A percentile compares a stretch with the other conserved stretches of the same genome.
phyloP scores from a whole-genome alignment of 2,888 invertebrate genomes.

The Gymnosoma rotundatum region DNA sequence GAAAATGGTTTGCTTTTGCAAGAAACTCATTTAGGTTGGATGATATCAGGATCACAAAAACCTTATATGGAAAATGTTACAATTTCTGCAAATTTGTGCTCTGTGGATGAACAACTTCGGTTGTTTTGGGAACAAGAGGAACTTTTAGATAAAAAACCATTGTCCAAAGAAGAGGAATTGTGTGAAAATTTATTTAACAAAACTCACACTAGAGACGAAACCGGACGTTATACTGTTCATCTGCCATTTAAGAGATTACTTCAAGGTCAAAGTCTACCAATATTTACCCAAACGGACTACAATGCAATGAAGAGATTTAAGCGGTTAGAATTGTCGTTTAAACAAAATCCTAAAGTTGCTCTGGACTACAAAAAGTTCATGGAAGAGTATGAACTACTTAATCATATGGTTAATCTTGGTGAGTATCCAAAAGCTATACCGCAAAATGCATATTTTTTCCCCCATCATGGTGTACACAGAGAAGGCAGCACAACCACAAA shows the following conservation, averaged over 20 bases:
- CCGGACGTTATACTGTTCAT: background rate
- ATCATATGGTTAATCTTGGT: constrained; percentile 1
- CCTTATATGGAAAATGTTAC: no score
- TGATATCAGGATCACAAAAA: background rate
- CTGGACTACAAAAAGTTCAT: constrained; percentile 4
- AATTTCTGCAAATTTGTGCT: background rate
- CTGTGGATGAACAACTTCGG: background rate
- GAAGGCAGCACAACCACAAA: constrained; percentile 19
- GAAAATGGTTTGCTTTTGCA: background rate
- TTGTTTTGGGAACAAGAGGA: constrained; percentile 15
- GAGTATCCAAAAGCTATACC: background rate
- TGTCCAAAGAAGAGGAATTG: background rate
- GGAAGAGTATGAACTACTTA: background rate
- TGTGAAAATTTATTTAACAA: background rate
- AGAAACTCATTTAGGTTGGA: background rate
- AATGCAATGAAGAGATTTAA: constrained; percentile 6
- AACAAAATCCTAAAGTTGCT: background rate
- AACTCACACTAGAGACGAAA: background rate
- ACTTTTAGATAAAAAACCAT: background rate
- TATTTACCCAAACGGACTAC: background rate
- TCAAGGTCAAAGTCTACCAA: background rate
- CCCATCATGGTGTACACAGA: background rate
- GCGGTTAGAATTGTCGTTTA: background rate
- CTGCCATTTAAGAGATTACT: constrained; percentile 3
- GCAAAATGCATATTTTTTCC: background rate